Evolutionary conservation across 2,888 invertebrate species (phyloP), one percentile per base, ranked within the genome.

Genomic region (Heliconius cydno): DNA sequence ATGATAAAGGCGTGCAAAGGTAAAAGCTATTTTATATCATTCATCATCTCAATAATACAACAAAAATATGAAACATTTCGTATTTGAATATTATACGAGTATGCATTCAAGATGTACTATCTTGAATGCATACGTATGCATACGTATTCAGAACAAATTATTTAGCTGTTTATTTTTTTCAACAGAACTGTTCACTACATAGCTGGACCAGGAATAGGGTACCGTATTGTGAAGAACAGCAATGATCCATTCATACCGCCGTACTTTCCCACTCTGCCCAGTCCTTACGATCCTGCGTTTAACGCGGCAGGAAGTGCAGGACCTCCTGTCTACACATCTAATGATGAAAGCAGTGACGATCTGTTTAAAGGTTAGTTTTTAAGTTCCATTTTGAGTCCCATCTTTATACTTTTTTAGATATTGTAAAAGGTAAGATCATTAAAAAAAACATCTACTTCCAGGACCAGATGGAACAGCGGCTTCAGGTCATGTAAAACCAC

Each of bases 151-250:
- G 4, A 15, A 22, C 19, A 65, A 28, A 38, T n/a, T 46, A 65
- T 19, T 46, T n/a, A 52, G 12, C 19, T 10, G 7, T 72, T 52
- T 76, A 34, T 72, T 30, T 28, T 7, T n/a, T 52, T 70, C 30
- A n/a, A 73, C 86, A 95, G 96, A 83, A 97, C 97, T 0, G 97
- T 97, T 0, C 96, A 97, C 89, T 97, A 97, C 88, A 97, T 97
- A 84, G 97, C 97, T 0, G 97, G 97, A 0, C 97, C 97, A 0
- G 97, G 96, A 22, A 97, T 97, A 72, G 97, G 97, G 0, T 97
- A 97, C 87, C 95, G 97, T 68, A 96, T 97, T 4, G 93, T 97
- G 15, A 96, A 97, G 88, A 97, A 96, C 84, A 96, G 96, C 79
- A 96, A 97, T 86, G 97, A 97, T 57, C 96, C 96, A 0, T 96